Conservation (phyloP, 1,140 invertebrate genomes). For the Mamestra configurata region DNA sequence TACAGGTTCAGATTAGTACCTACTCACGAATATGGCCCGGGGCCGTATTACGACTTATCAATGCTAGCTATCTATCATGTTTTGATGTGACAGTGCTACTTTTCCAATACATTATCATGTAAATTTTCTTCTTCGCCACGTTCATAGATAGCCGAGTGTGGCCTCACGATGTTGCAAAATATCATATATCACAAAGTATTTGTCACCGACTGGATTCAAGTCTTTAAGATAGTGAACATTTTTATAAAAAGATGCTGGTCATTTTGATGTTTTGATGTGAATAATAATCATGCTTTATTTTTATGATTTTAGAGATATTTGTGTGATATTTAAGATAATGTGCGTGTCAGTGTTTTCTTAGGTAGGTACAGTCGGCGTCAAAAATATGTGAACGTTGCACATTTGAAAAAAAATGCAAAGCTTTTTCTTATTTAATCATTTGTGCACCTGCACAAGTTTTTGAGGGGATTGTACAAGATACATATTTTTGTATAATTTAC, state of each 20-base stretch:
- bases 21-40: too few relatives aligned
- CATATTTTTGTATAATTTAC: slow-evolving; percentile 44
- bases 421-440: background rate
- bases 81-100: too few relatives aligned
- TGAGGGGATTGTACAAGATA: slow-evolving; percentile 18
- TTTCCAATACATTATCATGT: too few relatives aligned
- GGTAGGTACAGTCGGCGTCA: slow-evolving; percentile 36
- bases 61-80: too few relatives aligned
- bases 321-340: slow-evolving; percentile 41
- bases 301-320: slow-evolving; percentile 36
- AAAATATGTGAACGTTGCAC: slow-evolving; percentile 15
- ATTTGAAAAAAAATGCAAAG: background rate
- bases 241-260: slow-evolving; percentile 56
- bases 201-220: too few relatives aligned
- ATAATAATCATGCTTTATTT: slow-evolving; percentile 46
- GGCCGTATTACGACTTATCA: too few relatives aligned
- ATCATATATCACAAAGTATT: too few relatives aligned
- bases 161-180: too few relatives aligned
- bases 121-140: too few relatives aligned
- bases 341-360: slow-evolving; percentile 36
- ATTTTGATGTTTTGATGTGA: slow-evolving; percentile 46
- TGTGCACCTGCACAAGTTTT: slow-evolving; percentile 21
- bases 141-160: too few relatives aligned
- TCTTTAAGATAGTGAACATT: slow-evolving; percentile 1
- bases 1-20: too few relatives aligned